Conservation (phyloP, 2,113 vertebrate genomes). For the Xiphophorus hellerii region DNA sequence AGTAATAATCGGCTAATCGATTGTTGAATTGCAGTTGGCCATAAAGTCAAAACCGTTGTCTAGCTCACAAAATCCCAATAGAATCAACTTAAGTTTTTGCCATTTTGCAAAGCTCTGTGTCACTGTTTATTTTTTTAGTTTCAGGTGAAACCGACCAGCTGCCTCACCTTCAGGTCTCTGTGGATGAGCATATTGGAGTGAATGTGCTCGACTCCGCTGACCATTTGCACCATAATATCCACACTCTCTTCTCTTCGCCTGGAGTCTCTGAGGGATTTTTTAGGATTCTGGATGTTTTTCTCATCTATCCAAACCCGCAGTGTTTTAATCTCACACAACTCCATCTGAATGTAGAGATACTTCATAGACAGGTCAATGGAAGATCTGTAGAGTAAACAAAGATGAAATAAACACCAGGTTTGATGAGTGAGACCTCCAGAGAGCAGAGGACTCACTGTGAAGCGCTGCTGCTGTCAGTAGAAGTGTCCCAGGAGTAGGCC, state of each 20-base stretch:
- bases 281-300: slow-evolving; percentile 49
- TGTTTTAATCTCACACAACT: slow-evolving; percentile 74
- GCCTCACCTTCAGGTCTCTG: slow-evolving; percentile 79
- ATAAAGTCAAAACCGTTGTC: too few species aligned
- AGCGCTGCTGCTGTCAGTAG: slow-evolving; percentile 45
- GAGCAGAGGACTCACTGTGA: slow-evolving; percentile 61
- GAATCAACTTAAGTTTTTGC: neutral
- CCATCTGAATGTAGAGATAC: slow-evolving; percentile 82
- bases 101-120: neutral
- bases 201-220: slow-evolving; percentile 74
- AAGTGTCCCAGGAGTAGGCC: slow-evolving; percentile 31
- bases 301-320: slow-evolving; percentile 73
- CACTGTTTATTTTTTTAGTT: neutral
- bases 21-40: neutral
- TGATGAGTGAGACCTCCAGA: neutral
- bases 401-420: neutral
- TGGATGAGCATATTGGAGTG: slow-evolving; percentile 73
- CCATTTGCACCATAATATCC: slow-evolving; percentile 58
- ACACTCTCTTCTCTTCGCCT: slow-evolving; percentile 56
- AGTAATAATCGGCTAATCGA: too few species aligned
- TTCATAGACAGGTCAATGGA: slow-evolving; percentile 1
- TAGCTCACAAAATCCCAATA: neutral
- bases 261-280: slow-evolving; percentile 37
- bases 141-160: neutral
- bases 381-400: slow-evolving; percentile 49